phyloP scores from a whole-genome alignment of 92 coral and sea anemone genomes.

The Galaxea fascicularis region DNA sequence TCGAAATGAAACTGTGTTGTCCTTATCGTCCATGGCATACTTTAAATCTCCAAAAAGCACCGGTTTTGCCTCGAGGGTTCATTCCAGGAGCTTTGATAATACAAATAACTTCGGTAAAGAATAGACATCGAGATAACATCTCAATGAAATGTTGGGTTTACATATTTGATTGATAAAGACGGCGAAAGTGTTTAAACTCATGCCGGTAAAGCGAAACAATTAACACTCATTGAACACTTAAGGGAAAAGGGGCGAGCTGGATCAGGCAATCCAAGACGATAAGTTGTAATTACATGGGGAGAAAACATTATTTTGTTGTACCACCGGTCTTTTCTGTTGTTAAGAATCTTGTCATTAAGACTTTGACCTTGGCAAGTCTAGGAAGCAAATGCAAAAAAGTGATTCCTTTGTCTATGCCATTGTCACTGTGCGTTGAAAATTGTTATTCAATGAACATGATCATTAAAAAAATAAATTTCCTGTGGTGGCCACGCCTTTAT shows the following conservation, averaged over 20 bases:
- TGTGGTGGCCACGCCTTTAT: conserved; percentile 30
- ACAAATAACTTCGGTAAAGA: conserved; percentile 41
- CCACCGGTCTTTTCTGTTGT: conserved; percentile 21
- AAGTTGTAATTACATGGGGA: conserved; percentile 24
- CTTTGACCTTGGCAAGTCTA: conserved; percentile 42
- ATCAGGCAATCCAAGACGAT: neutral
- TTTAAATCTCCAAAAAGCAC: neutral
- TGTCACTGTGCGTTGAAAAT: conserved; percentile 18
- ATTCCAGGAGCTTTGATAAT: conserved; percentile 16
- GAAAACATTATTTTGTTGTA: neutral
- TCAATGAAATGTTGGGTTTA: conserved; percentile 34
- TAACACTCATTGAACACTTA: neutral
- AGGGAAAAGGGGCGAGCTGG: conserved; percentile 18
- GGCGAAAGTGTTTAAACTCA: conserved; percentile 21
- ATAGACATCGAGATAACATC: conserved; percentile 27
- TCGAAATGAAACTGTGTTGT: neutral
- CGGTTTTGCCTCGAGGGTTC: neutral
- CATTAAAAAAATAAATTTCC: conserved; percentile 23
- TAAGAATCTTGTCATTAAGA: conserved; percentile 1
- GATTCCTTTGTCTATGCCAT: conserved; percentile 26
- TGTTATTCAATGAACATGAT: conserved; percentile 17
- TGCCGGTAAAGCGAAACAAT: neutral
- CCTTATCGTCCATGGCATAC: neutral
- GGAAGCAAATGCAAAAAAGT: conserved; percentile 40
- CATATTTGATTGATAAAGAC: conserved; percentile 17